phyloP scores from a whole-genome alignment of 1,140 invertebrate species.

The Antheraea mylitta region DNA sequence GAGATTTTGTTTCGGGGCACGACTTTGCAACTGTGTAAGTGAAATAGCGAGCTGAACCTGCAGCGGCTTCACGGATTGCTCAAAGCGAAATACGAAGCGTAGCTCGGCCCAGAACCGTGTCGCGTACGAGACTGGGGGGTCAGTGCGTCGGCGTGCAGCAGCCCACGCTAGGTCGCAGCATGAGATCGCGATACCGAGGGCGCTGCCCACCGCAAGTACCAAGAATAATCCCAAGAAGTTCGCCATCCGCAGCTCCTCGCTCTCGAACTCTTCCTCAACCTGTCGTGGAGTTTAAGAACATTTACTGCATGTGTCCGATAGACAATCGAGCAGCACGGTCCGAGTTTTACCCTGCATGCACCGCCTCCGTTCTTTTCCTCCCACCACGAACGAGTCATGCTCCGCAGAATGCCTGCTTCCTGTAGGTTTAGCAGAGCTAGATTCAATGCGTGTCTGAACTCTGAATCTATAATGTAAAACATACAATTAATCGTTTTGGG shows the following conservation, averaged over 20 bases:
- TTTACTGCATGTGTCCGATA: background rate
- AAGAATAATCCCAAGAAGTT: constrained; percentile 97
- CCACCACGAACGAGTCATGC: constrained; percentile 95
- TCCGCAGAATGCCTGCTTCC: constrained; percentile 87
- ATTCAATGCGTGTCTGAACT: constrained; percentile 85
- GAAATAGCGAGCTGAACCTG: constrained; percentile 30
- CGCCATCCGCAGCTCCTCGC: constrained; percentile 84
- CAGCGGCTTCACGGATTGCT: constrained; percentile 56
- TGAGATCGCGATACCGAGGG: constrained; percentile 63
- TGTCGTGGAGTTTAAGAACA: constrained; percentile 13
- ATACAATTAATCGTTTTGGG: background rate
- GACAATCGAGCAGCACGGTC: background rate
- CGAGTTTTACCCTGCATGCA: constrained; percentile 81
- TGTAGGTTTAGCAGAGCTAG: constrained; percentile 86
- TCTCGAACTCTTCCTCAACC: constrained; percentile 44
- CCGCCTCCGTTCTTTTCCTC: constrained; percentile 88
- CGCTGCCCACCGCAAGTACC: constrained; percentile 85
- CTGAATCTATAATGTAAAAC: constrained; percentile 80
- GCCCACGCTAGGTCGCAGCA: constrained; percentile 58
- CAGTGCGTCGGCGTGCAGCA: constrained; percentile 42
- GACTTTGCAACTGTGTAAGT: background rate
- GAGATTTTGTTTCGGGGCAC: background rate
- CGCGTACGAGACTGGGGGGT: constrained; percentile 30
- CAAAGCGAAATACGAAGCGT: constrained; percentile 61
- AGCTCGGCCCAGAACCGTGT: constrained; percentile 49